Evolutionary conservation across 2,797 vertebrate genomes (phyloP).

Genomic region (Salmo trutta): DNA sequence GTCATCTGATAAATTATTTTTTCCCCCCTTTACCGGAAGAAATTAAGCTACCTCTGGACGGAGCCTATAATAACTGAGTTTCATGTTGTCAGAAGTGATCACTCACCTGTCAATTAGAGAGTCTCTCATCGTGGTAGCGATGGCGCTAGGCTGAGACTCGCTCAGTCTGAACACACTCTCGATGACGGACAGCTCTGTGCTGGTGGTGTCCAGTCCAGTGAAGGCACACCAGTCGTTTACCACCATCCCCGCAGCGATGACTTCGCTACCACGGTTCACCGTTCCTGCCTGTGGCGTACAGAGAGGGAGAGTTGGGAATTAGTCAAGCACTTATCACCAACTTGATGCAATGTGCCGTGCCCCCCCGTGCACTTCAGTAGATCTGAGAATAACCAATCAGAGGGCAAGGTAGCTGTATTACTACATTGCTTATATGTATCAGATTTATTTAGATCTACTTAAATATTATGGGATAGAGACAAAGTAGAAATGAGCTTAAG

Average conservation of each 20-base stretch:
- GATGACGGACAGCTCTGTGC: constrained; percentile 95
- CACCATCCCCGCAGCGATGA: constrained; percentile 93
- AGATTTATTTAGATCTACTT: not conserved
- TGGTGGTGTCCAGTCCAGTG: constrained; percentile 96
- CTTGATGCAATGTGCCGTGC: not conserved
- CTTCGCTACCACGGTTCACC: constrained; percentile 94
- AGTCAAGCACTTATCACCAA: not conserved
- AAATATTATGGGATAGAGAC: not conserved
- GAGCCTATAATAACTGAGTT: no score
- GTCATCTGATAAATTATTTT: no score
- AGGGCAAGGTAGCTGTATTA: not conserved
- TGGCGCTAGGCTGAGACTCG: constrained; percentile 89
- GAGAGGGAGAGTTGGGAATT: not conserved
- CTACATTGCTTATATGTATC: not conserved
- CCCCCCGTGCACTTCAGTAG: not conserved
- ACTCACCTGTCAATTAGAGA: constrained; percentile 94
- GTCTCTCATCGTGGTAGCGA: constrained; percentile 94
- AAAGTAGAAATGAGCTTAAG: not conserved
- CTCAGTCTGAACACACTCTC: constrained; percentile 94
- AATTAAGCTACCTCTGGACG: no score
- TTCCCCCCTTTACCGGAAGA: no score
- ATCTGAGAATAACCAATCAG: not conserved
- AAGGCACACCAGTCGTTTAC: constrained; percentile 98
- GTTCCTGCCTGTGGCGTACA: constrained; percentile 85
- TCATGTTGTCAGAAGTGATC: not conserved